These are phyloP conservation scores for Hyposoter dolosus DNA, from an alignment of 2,888 invertebrate species.

Conservation along the genomic window DNA sequence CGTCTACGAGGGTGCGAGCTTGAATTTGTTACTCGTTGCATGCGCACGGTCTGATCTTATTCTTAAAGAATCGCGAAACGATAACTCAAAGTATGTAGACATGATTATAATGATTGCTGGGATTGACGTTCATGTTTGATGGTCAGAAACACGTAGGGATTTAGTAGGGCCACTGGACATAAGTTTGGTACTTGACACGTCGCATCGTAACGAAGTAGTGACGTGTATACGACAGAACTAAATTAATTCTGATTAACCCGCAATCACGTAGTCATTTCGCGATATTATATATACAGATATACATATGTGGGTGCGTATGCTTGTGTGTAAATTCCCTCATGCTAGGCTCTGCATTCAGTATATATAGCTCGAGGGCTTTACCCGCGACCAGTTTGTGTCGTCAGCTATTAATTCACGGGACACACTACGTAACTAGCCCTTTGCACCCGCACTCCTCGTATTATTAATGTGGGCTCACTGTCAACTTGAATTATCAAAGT, in stretches of 20 bases:
- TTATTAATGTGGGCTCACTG: constrained; percentile 36
- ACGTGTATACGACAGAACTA: constrained; percentile 83
- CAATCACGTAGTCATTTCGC: constrained; percentile 84
- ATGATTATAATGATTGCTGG: neutral
- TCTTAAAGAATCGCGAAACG: neutral
- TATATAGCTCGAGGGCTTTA: constrained; percentile 59
- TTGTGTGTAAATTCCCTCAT: neutral
- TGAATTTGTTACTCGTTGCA: neutral
- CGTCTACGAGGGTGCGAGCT: neutral
- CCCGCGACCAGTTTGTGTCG: constrained; percentile 82
- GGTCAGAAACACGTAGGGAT: constrained; percentile 48
- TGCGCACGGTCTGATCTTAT: neutral
- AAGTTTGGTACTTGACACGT: constrained; percentile 83
- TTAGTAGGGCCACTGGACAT: constrained; percentile 72
- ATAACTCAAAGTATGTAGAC: neutral
- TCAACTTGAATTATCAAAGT: constrained; percentile 25
- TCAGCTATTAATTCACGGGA: constrained; percentile 79
- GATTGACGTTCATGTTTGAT: constrained; percentile 60
- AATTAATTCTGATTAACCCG: constrained; percentile 85
- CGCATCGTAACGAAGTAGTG: constrained; percentile 84
- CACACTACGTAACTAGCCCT: constrained; percentile 61
- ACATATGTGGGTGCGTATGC: neutral
- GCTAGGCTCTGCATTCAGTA: neutral
- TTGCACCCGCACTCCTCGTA: constrained; percentile 21
- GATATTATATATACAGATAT: constrained; percentile 70